phyloP scores from a whole-genome alignment of 2,888 invertebrate genomes.

The Nephrotoma flavescens region DNA sequence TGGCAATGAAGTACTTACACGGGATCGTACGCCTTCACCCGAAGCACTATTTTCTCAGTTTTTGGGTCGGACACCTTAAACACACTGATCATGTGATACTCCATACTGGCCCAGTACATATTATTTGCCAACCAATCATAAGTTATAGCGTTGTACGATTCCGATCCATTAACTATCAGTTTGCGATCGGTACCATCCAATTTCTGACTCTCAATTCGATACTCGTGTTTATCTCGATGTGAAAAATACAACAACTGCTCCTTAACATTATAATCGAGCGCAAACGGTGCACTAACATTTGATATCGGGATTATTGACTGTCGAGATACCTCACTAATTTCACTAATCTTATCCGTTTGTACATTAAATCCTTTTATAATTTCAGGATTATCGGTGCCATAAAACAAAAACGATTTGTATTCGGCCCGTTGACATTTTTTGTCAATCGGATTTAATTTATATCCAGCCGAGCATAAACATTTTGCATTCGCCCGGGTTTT shows the following conservation, averaged over 20 bases:
- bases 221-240: conserved; percentile 35
- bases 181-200: conserved; percentile 43
- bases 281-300: conserved; percentile 46
- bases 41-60: conserved; percentile 36
- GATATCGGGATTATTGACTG: conserved; percentile 52
- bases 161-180: conserved; percentile 36
- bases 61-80: conserved; percentile 44
- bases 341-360: neutral
- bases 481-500: conserved; percentile 38
- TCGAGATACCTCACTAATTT: conserved; percentile 1
- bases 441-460: conserved; percentile 37
- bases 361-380: conserved; percentile 49
- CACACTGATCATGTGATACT: conserved; percentile 46
- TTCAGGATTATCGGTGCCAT: conserved; percentile 49
- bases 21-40: conserved; percentile 35
- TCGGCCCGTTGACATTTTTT: conserved; percentile 44
- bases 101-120: conserved; percentile 64
- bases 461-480: conserved; percentile 63
- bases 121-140: conserved; percentile 73
- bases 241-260: conserved; percentile 49
- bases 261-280: conserved; percentile 51
- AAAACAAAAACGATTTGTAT: conserved; percentile 47
- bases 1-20: conserved; percentile 32
- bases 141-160: conserved; percentile 51
- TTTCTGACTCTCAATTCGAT: conserved; percentile 47